phyloP scores from a whole-genome alignment of 2,797 vertebrate species.

The Typhlichthys subterraneus region DNA sequence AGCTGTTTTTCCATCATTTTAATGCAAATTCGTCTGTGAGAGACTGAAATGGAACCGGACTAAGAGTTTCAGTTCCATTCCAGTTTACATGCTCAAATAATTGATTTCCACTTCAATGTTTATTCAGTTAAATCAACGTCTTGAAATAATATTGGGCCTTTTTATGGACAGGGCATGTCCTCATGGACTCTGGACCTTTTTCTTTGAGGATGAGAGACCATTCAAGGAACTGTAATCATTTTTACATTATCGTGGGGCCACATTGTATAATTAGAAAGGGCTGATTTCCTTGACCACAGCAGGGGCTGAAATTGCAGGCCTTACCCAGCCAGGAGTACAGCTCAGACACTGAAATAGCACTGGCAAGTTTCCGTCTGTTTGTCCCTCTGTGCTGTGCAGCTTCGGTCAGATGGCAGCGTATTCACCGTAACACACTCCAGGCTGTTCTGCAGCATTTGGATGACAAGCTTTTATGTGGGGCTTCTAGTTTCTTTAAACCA shows the following conservation, averaged over 20 bases:
- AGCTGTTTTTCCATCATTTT: slow-evolving; percentile 7
- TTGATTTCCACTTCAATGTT: slow-evolving; percentile 50
- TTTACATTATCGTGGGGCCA: slow-evolving; percentile 72
- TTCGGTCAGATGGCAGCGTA: slow-evolving; percentile 65
- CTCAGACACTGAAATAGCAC: slow-evolving; percentile 73
- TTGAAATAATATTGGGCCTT: slow-evolving; percentile 67
- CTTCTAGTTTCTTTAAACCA: slow-evolving; percentile 66
- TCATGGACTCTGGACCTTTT: slow-evolving; percentile 53
- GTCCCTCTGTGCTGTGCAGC: slow-evolving; percentile 64
- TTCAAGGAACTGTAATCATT: slow-evolving; percentile 78
- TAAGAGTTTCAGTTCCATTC: slow-evolving; percentile 26
- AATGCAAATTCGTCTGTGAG: not conserved
- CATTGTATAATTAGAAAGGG: slow-evolving; percentile 80
- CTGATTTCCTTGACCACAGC: slow-evolving; percentile 77
- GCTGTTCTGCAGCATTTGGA: slow-evolving; percentile 53
- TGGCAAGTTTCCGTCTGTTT: slow-evolving; percentile 63
- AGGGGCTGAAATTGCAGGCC: slow-evolving; percentile 77
- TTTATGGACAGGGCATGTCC: slow-evolving; percentile 61
- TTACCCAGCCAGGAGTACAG: slow-evolving; percentile 59
- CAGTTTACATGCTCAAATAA: slow-evolving; percentile 44
- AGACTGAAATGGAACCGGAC: slow-evolving; percentile 13
- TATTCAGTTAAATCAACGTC: slow-evolving; percentile 59
- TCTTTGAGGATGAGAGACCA: slow-evolving; percentile 66
- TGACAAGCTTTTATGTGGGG: slow-evolving; percentile 72
- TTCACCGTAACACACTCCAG: slow-evolving; percentile 58